Evolutionary conservation across 2,797 vertebrate species (phyloP).

Genomic region (Mus spretus): DNA sequence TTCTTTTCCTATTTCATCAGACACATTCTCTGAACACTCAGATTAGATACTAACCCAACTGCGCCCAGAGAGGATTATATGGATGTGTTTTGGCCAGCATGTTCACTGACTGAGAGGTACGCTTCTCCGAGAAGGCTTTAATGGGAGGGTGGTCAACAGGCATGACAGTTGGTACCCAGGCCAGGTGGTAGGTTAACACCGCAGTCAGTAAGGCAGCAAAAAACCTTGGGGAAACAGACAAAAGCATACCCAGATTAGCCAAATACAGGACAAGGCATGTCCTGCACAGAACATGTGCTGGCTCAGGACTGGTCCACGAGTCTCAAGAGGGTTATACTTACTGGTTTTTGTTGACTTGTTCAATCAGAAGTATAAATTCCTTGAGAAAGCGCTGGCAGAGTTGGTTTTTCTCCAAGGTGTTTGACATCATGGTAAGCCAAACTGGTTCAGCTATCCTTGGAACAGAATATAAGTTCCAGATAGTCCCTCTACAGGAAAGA

Average conservation of each 20-base stretch:
- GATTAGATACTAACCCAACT: slow-evolving; percentile 90
- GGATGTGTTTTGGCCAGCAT: slow-evolving; percentile 93
- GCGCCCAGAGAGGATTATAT: slow-evolving; percentile 94
- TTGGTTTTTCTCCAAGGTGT: slow-evolving; percentile 90
- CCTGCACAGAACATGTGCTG: rapidly evolving
- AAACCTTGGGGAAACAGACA: slow-evolving; percentile 88
- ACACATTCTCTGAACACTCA: neutral
- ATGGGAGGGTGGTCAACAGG: slow-evolving; percentile 92
- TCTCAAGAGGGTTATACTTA: slow-evolving; percentile 83
- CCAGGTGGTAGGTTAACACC: slow-evolving; percentile 93
- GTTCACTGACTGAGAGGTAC: slow-evolving; percentile 91
- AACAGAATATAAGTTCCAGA: slow-evolving; percentile 94
- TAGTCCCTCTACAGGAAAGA: slow-evolving; percentile 88
- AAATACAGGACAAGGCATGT: rapidly evolving
- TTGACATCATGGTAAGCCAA: slow-evolving; percentile 94
- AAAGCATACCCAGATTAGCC: slow-evolving; percentile 16
- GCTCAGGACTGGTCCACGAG: rapidly evolving
- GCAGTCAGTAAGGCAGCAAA: slow-evolving; percentile 93
- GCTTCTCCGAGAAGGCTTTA: slow-evolving; percentile 92
- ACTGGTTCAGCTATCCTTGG: slow-evolving; percentile 93
- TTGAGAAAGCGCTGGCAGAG: slow-evolving; percentile 93
- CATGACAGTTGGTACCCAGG: slow-evolving; percentile 95
- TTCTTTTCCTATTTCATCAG: neutral
- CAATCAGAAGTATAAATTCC: slow-evolving; percentile 91
- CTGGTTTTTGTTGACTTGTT: slow-evolving; percentile 94